Conservation (phyloP, 2,888 invertebrate genomes). For the Stomorhina lunata region DNA sequence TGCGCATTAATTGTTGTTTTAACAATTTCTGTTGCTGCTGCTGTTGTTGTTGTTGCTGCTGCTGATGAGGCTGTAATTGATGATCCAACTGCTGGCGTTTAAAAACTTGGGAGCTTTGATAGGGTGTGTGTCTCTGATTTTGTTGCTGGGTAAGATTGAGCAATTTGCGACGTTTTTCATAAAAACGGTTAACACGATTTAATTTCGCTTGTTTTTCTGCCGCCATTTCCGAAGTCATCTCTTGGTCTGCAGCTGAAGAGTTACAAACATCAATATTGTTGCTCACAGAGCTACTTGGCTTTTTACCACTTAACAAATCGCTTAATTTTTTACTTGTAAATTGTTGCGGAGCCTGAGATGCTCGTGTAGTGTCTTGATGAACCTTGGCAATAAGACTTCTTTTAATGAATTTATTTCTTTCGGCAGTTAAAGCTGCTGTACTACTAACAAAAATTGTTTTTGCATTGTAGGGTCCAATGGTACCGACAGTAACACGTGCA, state of each 20-base stretch:
- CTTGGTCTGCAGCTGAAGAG: slow-evolving; percentile 8
- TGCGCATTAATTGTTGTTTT: slow-evolving; percentile 73
- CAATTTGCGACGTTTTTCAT: slow-evolving; percentile 73
- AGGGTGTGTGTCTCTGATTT: slow-evolving; percentile 48
- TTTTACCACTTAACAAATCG: slow-evolving; percentile 72
- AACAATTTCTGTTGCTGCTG: slow-evolving; percentile 69
- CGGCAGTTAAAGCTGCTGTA: slow-evolving; percentile 67
- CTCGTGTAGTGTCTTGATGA: slow-evolving; percentile 34
- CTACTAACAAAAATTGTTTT: slow-evolving; percentile 74
- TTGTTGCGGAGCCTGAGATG: slow-evolving; percentile 31
- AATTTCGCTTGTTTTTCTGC: slow-evolving; percentile 64
- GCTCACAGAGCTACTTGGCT: neutral
- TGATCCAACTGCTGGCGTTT: slow-evolving; percentile 58
- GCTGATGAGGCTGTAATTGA: slow-evolving; percentile 63
- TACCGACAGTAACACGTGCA: slow-evolving; percentile 48
- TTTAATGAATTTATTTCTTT: slow-evolving; percentile 71
- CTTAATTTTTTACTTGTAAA: slow-evolving; percentile 73
- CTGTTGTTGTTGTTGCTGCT: too few relatives aligned
- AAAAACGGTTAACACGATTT: slow-evolving; percentile 72
- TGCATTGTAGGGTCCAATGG: slow-evolving; percentile 64
- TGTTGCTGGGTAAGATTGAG: slow-evolving; percentile 62
- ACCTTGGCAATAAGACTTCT: slow-evolving; percentile 69
- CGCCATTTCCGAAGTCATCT: slow-evolving; percentile 33
- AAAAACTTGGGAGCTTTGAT: slow-evolving; percentile 44
- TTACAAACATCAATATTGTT: slow-evolving; percentile 13